Evolutionary conservation across 2,797 vertebrate species (phyloP), one percentile per base, ranked within the genome.

Genomic region (Pterois miles): DNA sequence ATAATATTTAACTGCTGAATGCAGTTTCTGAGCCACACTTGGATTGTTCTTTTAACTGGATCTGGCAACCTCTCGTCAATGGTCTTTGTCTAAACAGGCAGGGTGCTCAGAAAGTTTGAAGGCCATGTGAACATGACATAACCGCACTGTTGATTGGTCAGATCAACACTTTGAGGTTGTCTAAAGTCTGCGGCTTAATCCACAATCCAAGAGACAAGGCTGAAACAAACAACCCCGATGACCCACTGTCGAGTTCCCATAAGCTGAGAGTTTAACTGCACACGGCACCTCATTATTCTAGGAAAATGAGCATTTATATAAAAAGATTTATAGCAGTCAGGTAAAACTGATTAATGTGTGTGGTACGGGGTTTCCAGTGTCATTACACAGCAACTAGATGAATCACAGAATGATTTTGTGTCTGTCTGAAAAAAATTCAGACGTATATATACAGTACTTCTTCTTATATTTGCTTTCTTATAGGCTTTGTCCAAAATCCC

Each of bases 21-120:
- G 34, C 12, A 31, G 16, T 8, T n/a, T 46, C 1, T 34, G 13
- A 38, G 57, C 34, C 23, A 33, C 8, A 34, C 22, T 7, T 54
- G 22, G 69, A 52, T 71, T 71, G 36, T 65, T 71, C 60, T 72
- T 57, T 81, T 74, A 74, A 76, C 23, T 71, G 70, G 71, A 82
- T 83, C 57, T 89, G 81, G 77, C 81, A 90, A 62, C 59, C 66
- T 71, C 40, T 46, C 78, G 69, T 74, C 65, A 82, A 59, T 79
- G 70, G 82, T 57, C 60, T 79, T 74, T 74, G 68, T 84, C 72
- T 64, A 76, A 86, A 89, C 79, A 86, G 65, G 76, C 57, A 63
- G n/a, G n/a, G n/a, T n/a, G n/a, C n/a, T n/a, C n/a, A n/a, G n/a
- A n/a, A 66, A 36, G 64, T 74, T 84, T 74, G 65, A 76, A 74